Conservation (phyloP, 2,888 invertebrate species). For the Harpalus rubripes region DNA sequence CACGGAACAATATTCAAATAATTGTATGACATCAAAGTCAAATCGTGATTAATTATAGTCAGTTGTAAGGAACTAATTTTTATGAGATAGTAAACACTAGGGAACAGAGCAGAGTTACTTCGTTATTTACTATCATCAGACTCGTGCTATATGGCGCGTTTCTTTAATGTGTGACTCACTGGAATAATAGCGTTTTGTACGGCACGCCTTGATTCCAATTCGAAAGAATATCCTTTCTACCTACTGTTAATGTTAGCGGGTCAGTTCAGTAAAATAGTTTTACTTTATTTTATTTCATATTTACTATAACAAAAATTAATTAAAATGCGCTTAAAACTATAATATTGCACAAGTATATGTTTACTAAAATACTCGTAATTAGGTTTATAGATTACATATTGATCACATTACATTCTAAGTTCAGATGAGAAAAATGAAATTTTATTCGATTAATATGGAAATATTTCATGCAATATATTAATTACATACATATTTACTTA, state of each 20-base stretch:
- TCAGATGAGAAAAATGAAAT: slow-evolving; percentile 30
- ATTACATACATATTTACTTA: slow-evolving; percentile 39
- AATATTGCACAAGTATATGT: slow-evolving; percentile 33
- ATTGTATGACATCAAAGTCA: slow-evolving; percentile 57
- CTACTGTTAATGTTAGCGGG: slow-evolving; percentile 24
- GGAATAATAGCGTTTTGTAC: slow-evolving; percentile 49
- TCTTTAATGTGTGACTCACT: slow-evolving; percentile 61
- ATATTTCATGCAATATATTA: slow-evolving; percentile 51
- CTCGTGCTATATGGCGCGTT: slow-evolving; percentile 54
- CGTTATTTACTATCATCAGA: slow-evolving; percentile 54
- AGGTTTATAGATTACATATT: slow-evolving; percentile 37
- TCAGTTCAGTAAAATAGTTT: slow-evolving; percentile 6
- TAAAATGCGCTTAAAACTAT: neutral
- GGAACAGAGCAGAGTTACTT: slow-evolving; percentile 46
- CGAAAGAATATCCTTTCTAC: slow-evolving; percentile 54
- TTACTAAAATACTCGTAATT: slow-evolving; percentile 6
- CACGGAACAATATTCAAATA: slow-evolving; percentile 56
- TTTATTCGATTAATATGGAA: slow-evolving; percentile 52
- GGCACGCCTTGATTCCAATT: slow-evolving; percentile 40
- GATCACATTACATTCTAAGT: slow-evolving; percentile 18
- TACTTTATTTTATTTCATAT: slow-evolving; percentile 11
- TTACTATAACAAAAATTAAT: neutral
- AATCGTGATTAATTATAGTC: slow-evolving; percentile 61
- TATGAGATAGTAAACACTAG: slow-evolving; percentile 48
- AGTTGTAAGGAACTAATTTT: slow-evolving; percentile 52